A percentile compares a stretch with the other conserved stretches of the same genome.
phyloP scores from a whole-genome alignment of 2,797 vertebrate genomes.

The Intellagama lesueurii region DNA sequence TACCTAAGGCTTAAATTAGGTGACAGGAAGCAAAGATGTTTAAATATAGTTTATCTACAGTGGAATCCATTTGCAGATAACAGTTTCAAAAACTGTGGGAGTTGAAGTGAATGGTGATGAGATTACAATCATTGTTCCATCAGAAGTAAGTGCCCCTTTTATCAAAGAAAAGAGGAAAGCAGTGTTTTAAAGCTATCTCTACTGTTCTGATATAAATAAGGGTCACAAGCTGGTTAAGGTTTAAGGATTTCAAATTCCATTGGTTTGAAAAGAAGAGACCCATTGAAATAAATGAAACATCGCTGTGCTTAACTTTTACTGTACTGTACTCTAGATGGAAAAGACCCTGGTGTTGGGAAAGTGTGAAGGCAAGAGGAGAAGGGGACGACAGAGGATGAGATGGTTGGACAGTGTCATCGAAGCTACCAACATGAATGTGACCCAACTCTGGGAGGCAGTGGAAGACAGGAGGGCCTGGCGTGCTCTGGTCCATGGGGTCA shows the following conservation, averaged over 20 bases:
- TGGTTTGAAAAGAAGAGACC: constrained; percentile 8
- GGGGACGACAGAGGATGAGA: no score
- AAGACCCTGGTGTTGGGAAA: no score
- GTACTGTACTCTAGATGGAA: background rate
- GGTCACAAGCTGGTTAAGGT: background rate
- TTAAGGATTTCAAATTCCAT: background rate
- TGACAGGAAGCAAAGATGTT: constrained; percentile 52
- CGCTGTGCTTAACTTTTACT: background rate
- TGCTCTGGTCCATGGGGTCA: no score
- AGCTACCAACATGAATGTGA: no score
- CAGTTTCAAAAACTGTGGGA: constrained; percentile 54
- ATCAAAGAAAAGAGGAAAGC: constrained; percentile 53
- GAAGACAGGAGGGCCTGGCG: no score
- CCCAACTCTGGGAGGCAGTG: no score
- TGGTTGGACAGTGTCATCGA: no score
- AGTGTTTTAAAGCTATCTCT: constrained; percentile 3
- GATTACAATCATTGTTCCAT: constrained; percentile 32
- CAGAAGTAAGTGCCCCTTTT: constrained; percentile 47
- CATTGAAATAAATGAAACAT: background rate
- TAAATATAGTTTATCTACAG: constrained; percentile 60
- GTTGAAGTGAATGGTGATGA: constrained; percentile 37
- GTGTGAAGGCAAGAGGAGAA: no score
- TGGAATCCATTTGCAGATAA: constrained; percentile 41
- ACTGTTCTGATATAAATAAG: constrained; percentile 4
- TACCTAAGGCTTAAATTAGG: constrained; percentile 36